A percentile compares a stretch with the other conserved stretches of the same genome.
Conservation (phyloP, 2,797 vertebrate genomes). For the Muscicapa striata region DNA sequence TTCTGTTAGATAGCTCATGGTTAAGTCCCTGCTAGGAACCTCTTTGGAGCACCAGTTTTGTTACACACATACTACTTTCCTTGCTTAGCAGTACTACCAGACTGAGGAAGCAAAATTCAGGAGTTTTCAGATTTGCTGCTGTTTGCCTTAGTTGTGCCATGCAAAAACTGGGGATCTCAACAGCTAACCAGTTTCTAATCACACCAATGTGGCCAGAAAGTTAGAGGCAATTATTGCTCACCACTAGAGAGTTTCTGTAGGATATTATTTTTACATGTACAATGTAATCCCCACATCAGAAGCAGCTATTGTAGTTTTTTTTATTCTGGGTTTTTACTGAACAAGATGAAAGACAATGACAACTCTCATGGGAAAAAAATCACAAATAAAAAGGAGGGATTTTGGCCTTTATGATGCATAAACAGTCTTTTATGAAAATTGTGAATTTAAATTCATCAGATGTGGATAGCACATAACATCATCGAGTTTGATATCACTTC, state of each 20-base stretch:
- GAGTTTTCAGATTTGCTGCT: slow-evolving; percentile 33
- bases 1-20: background rate
- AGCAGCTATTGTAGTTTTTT: background rate
- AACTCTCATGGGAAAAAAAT: background rate
- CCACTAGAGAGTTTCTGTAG: background rate
- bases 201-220: slow-evolving; percentile 35
- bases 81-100: background rate
- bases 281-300: slow-evolving; percentile 22
- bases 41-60: background rate
- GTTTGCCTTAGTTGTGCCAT: slow-evolving; percentile 11
- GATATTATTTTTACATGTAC: background rate
- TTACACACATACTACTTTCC: background rate
- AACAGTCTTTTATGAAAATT: background rate
- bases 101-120: background rate
- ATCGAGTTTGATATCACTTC: slow-evolving; percentile 5
- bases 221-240: background rate
- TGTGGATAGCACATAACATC: background rate
- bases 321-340: background rate
- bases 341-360: slow-evolving; percentile 25
- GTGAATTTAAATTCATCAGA: background rate
- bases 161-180: background rate
- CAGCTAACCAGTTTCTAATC: background rate
- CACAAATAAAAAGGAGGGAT: background rate
- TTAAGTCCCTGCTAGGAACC: background rate
- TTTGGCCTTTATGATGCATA: background rate